phyloP scores from a whole-genome alignment of 2,113 vertebrate species.

The Pseudorasbora parva region DNA sequence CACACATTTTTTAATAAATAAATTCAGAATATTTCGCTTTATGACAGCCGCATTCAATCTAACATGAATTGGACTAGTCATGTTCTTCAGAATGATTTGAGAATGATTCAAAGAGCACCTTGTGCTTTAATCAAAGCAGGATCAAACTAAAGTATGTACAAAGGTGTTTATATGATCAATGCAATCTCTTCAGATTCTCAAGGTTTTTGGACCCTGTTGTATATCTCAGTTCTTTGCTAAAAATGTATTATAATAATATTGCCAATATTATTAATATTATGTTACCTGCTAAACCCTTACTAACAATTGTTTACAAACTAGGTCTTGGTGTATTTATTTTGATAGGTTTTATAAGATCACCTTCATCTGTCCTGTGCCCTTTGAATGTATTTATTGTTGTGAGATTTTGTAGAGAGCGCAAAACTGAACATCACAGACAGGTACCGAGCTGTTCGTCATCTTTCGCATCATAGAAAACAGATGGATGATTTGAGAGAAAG shows the following conservation, averaged over 20 bases:
- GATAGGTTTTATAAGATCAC: not conserved
- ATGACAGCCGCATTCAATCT: not conserved
- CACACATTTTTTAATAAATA: not conserved
- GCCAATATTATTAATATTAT: not conserved
- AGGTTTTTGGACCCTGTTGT: not conserved
- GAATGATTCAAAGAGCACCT: not conserved
- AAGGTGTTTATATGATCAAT: not conserved
- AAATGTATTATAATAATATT: not conserved
- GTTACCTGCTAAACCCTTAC: not conserved
- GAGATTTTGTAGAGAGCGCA: not conserved
- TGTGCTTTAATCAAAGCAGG: not conserved
- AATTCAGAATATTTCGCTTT: not conserved
- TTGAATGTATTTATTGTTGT: not conserved
- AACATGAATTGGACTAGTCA: not conserved
- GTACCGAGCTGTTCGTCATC: slow-evolving; percentile 18
- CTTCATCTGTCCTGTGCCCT: not conserved
- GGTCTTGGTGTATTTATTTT: not conserved
- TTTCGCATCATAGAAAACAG: slow-evolving; percentile 15
- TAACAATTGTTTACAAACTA: not conserved
- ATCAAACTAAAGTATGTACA: not conserved
- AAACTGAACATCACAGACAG: not conserved
- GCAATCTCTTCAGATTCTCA: not conserved
- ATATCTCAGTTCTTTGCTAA: not conserved
- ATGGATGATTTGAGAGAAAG: slow-evolving; percentile 26
- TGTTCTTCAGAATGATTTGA: not conserved